These are phyloP conservation scores for Caenorhabditis sp. DNA, from an alignment of 2,888 invertebrate species.

Conservation along the genomic window DNA sequence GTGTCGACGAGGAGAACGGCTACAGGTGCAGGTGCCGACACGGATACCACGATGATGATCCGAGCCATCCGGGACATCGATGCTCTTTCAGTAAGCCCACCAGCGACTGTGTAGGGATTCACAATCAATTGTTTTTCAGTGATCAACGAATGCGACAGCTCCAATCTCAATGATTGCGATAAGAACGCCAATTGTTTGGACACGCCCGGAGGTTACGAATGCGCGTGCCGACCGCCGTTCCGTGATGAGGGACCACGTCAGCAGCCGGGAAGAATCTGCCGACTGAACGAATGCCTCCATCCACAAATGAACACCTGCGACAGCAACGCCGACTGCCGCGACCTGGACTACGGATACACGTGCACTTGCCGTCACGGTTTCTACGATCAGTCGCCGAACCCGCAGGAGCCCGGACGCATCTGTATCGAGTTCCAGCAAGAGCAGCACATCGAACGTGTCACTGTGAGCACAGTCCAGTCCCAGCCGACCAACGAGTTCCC, in stretches of 20 bases:
- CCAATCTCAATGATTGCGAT: conserved; percentile 78
- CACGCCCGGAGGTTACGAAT: conserved; percentile 74
- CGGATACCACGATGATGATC: conserved; percentile 78
- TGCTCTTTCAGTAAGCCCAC: conserved; percentile 74
- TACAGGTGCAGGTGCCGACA: conserved; percentile 72
- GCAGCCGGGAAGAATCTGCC: conserved; percentile 74
- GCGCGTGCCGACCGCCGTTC: conserved; percentile 72
- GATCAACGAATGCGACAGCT: conserved; percentile 78
- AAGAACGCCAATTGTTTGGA: conserved; percentile 77
- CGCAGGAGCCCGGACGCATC: conserved; percentile 72
- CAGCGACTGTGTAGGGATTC: no score
- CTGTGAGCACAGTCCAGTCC: conserved; percentile 22
- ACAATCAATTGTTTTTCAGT: conserved; percentile 57
- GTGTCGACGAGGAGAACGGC: conserved; percentile 76
- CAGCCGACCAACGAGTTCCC: conserved; percentile 58
- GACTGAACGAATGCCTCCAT: conserved; percentile 74
- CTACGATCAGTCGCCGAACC: conserved; percentile 76
- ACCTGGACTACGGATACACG: conserved; percentile 73
- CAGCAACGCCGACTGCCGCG: conserved; percentile 72
- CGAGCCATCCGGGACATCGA: conserved; percentile 73
- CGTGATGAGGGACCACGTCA: conserved; percentile 68
- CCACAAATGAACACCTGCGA: conserved; percentile 74
- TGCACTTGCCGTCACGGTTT: conserved; percentile 74
- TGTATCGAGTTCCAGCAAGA: conserved; percentile 71
- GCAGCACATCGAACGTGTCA: conserved; percentile 43